These are phyloP conservation scores for Eristalis arbustorum DNA, from an alignment of 2,888 invertebrate genomes.

Conservation along the genomic window DNA sequence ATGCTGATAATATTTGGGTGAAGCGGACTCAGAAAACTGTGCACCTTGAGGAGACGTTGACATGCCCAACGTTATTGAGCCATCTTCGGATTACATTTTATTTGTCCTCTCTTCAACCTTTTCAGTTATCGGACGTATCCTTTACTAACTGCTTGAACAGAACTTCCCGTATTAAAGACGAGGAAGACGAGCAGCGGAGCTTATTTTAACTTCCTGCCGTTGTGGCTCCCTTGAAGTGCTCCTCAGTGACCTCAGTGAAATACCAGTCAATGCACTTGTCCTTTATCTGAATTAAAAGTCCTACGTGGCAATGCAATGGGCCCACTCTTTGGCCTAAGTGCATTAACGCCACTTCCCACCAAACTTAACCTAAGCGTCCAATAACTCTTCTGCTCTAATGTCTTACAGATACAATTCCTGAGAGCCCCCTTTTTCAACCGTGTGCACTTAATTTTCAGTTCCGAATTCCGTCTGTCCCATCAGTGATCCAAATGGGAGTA, in stretches of 20 bases:
- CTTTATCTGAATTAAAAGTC: no score
- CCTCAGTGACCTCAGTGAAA: slow-evolving; percentile 78
- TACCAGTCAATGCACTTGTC: no score
- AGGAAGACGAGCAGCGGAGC: slow-evolving; percentile 97
- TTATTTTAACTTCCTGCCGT: slow-evolving; percentile 94
- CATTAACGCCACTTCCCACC: no score
- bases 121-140: slow-evolving; percentile 90
- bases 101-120: not conserved
- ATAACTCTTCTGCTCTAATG: no score
- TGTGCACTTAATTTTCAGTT: no score
- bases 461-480: no score
- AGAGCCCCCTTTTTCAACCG: no score
- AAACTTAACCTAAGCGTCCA: no score
- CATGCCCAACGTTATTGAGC: slow-evolving; percentile 98
- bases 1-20: slow-evolving; percentile 89
- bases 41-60: slow-evolving; percentile 98
- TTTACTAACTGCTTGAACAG: slow-evolving; percentile 98
- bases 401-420: no score
- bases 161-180: slow-evolving; percentile 94
- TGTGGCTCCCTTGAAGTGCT: slow-evolving; percentile 98
- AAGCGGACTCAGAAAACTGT: slow-evolving; percentile 92
- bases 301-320: no score
- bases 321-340: no score
- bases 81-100: slow-evolving; percentile 90
- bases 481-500: no score